Base-by-base conservation (phyloP, 2,797 vertebrate genomes). In the Linurgus olivaceus region DNA sequence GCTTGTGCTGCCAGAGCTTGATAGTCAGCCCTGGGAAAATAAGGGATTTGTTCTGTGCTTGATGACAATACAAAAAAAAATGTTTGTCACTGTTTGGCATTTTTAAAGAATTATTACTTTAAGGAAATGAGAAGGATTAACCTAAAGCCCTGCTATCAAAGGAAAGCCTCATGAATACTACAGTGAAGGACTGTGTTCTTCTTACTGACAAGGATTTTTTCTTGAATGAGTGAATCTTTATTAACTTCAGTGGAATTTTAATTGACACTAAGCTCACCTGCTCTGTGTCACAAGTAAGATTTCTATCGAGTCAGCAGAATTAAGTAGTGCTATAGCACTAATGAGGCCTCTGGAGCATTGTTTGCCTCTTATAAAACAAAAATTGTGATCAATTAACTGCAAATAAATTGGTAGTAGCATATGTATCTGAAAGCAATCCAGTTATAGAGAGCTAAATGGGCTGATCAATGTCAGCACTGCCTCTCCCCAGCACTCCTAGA, bases 311-410 rank as follows among this genome's bases (percentile, higher is more conserved):
- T 94, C 82, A 86, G 84, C 91, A 90, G 62, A 65, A 79, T 88
- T 82, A 83, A 93, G 54, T 89, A n/a, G n/a, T 59, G 28, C 73
- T 79, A 62, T 45, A 78, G 80, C 75, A 77, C 77, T 96, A 96
- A 96, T 95, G 93, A 97, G 79, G 67, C 73, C 96, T 95, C 96
- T 51, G 75, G 95, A 95, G 96, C 61, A 83, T 96, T 92, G 71
- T 67, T 90, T 91, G 91, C 62, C 67, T 87, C 68, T 77, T 92
- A 59, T 6, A 67, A 96, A 95, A 80, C 59, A 81, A 94, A 94
- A 95, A 96, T 40, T 93, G 86, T 93, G 83, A 94, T 94, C 95
- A 90, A 40, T 95, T 96, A 94, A 92, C 81, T 90, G 58, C 58
- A 97, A 94, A 97, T 94, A 61, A 96, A 93, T 94, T 95, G 94